Conservation (phyloP, 1,140 invertebrate species). For the Berghia stephanieae region DNA sequence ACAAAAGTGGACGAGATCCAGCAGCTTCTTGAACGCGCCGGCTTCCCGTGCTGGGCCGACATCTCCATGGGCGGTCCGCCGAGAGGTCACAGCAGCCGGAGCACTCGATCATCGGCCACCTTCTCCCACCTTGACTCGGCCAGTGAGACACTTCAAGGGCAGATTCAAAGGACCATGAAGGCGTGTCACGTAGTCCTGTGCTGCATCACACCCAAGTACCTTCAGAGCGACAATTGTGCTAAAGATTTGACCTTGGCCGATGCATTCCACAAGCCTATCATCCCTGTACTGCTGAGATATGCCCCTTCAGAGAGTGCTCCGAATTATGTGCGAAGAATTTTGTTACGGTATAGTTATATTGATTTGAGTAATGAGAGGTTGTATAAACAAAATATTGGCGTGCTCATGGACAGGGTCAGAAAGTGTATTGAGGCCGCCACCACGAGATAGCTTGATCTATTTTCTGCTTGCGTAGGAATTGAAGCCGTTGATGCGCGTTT, state of each 20-base stretch:
- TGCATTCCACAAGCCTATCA: constrained; percentile 67
- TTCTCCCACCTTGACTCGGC: constrained; percentile 37
- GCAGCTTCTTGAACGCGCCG: constrained; percentile 62
- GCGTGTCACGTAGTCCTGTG: constrained; percentile 61
- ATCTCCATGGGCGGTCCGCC: constrained; percentile 56
- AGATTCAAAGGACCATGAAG: constrained; percentile 62
- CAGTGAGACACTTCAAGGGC: constrained; percentile 52
- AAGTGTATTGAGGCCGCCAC: too few species aligned
- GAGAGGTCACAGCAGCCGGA: constrained; percentile 56
- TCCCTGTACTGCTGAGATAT: constrained; percentile 66
- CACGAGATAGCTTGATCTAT: too few species aligned
- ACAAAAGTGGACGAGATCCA: constrained; percentile 64
- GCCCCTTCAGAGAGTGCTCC: constrained; percentile 65
- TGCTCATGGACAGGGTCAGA: constrained; percentile 56
- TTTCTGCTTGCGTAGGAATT: too few species aligned
- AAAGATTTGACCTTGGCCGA: constrained; percentile 69
- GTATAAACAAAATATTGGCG: constrained; percentile 59
- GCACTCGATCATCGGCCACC: constrained; percentile 39
- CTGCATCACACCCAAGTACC: constrained; percentile 69
- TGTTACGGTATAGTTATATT: constrained; percentile 50
- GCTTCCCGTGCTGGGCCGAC: constrained; percentile 68
- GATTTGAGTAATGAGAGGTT: constrained; percentile 63
- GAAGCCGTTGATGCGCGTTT: background rate
- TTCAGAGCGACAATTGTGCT: constrained; percentile 67
- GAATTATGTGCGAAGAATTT: constrained; percentile 54